phyloP scores from a whole-genome alignment of 2,797 vertebrate genomes.

The Apodemus agrarius region DNA sequence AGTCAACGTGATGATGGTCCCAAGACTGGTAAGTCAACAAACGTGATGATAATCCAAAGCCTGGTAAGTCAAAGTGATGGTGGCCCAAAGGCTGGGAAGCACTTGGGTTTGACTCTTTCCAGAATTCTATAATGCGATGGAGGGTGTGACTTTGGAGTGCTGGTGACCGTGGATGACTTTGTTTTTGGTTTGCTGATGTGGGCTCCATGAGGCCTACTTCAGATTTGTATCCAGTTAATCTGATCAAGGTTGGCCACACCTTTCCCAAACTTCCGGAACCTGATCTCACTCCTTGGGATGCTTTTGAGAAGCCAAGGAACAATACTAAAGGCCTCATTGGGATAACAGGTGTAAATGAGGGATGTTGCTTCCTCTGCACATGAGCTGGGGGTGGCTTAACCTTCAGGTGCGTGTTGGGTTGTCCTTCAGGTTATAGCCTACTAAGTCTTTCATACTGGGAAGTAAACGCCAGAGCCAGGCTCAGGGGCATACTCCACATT shows the following conservation, averaged over 20 bases:
- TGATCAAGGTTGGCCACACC: not conserved
- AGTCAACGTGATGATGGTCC: too few species aligned
- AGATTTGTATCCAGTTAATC: not conserved
- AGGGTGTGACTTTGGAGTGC: not conserved
- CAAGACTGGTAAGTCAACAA: not conserved
- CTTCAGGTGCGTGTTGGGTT: not conserved
- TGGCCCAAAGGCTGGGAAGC: not conserved
- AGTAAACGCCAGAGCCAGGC: constrained; percentile 26
- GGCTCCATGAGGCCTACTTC: not conserved
- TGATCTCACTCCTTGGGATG: not conserved
- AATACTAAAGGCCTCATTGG: not conserved
- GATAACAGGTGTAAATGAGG: not conserved
- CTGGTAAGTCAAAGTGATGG: not conserved
- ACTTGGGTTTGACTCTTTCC: not conserved
- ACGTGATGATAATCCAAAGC: not conserved
- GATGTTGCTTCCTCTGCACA: not conserved
- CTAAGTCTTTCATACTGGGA: constrained; percentile 14
- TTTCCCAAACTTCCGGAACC: not conserved
- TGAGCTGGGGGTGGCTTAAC: not conserved
- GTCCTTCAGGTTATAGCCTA: not conserved
- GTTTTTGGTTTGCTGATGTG: not conserved
- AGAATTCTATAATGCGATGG: not conserved
- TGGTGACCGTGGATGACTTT: not conserved
- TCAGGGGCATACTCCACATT: not conserved
- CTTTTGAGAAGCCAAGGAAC: not conserved